Evolutionary conservation across 2,888 invertebrate genomes (phyloP).

Genomic region (Carpatolechia fugitivella): DNA sequence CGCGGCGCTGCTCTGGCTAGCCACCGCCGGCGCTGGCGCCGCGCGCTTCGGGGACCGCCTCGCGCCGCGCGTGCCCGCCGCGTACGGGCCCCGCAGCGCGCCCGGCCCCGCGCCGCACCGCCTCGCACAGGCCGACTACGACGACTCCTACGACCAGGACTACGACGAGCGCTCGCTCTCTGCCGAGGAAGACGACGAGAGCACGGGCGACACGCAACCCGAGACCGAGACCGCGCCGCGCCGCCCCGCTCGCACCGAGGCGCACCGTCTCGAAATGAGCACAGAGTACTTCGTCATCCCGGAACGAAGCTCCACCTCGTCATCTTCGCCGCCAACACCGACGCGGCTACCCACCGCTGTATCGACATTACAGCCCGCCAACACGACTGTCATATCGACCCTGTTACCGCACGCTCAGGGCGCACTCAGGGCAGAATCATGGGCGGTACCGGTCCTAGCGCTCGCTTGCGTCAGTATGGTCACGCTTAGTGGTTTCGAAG

Average conservation of each 20-base stretch:
- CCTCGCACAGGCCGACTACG: constrained; percentile 52
- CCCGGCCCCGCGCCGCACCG: constrained; percentile 38
- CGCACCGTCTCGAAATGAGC: constrained; percentile 86
- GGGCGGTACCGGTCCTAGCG: constrained; percentile 94
- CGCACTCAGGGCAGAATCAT: constrained; percentile 85
- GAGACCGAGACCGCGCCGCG: constrained; percentile 51
- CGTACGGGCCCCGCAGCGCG: constrained; percentile 59
- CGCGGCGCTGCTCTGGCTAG: constrained; percentile 54
- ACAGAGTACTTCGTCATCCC: constrained; percentile 92
- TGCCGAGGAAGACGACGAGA: constrained; percentile 44
- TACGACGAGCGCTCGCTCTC: constrained; percentile 50
- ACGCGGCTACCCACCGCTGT: constrained; percentile 49
- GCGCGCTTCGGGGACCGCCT: constrained; percentile 67
- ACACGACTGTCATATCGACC: constrained; percentile 42
- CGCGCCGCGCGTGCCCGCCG: constrained; percentile 63
- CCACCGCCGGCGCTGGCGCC: constrained; percentile 41
- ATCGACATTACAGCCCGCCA: constrained; percentile 42
- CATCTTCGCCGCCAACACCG: constrained; percentile 48
- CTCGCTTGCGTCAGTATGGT: constrained; percentile 91
- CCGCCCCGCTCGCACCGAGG: constrained; percentile 63
- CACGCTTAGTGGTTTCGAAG: constrained; percentile 91
- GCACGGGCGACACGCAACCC: constrained; percentile 29
- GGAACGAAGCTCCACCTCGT: constrained; percentile 58
- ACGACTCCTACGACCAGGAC: constrained; percentile 56
- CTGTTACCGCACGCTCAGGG: constrained; percentile 40